Evolutionary conservation across 64 coral and sea anemone genomes (phyloP).

Genomic region (Actinia tenebrosa): DNA sequence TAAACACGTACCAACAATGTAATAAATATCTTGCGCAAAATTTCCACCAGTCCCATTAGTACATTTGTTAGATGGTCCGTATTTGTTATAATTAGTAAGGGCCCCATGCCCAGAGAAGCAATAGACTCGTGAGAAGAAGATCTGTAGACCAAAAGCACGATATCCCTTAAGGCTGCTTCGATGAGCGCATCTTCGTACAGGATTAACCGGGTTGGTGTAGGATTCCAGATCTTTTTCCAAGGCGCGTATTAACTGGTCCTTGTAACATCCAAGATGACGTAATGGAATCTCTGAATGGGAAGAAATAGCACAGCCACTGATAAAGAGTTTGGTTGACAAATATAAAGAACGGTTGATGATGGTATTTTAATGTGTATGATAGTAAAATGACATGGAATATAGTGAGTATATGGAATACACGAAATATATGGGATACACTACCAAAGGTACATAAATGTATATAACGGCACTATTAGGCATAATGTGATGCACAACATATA

Average conservation of each 20-base stretch:
- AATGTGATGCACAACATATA: no score
- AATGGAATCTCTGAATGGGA: no score
- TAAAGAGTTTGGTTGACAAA: no score
- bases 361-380: no score
- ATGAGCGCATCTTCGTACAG: not conserved
- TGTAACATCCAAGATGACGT: conserved; percentile 8
- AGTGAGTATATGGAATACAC: no score
- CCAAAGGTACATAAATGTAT: no score
- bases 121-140: not conserved
- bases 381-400: no score
- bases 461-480: no score
- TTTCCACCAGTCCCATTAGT: not conserved
- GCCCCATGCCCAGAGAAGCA: not conserved
- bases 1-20: not conserved
- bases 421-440: no score
- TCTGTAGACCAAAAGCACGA: not conserved
- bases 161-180: not conserved
- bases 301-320: no score
- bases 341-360: no score
- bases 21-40: not conserved
- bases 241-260: not conserved
- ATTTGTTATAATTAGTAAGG: not conserved
- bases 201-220: not conserved
- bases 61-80: not conserved
- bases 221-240: not conserved